These are phyloP conservation scores for Dipus sagitta DNA, from an alignment of 2,797 vertebrate species.

Conservation along the genomic window DNA sequence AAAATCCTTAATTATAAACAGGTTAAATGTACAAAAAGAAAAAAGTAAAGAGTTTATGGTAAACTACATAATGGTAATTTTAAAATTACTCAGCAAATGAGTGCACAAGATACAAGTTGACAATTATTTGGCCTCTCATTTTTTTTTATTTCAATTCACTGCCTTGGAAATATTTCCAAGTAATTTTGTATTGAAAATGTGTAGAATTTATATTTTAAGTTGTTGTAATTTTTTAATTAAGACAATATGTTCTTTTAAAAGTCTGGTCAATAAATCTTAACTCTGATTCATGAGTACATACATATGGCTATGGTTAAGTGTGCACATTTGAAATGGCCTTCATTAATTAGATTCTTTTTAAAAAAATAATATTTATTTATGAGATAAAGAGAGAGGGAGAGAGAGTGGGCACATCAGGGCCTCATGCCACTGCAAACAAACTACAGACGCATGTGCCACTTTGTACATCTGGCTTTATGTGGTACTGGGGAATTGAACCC, in stretches of 20 bases:
- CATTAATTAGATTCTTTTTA: no score
- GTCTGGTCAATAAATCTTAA: not conserved
- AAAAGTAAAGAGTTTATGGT: not conserved
- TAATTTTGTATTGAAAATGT: not conserved
- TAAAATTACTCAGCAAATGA: conserved; percentile 15
- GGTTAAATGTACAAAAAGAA: not conserved
- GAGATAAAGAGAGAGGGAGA: no score
- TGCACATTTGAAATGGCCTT: not conserved
- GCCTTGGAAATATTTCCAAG: conserved; percentile 37
- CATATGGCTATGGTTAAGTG: not conserved
- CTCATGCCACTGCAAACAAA: no score
- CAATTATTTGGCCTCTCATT: conserved; percentile 4
- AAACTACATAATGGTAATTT: conserved; percentile 43
- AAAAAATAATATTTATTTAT: no score
- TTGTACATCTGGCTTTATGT: no score
- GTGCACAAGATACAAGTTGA: not conserved
- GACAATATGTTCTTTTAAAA: not conserved
- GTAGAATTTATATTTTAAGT: not conserved
- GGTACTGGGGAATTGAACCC: no score
- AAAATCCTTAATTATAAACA: conserved; percentile 14
- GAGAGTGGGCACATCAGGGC: no score
- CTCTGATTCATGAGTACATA: not conserved
- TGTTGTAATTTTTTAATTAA: not conserved
- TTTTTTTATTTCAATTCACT: not conserved
- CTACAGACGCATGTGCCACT: no score